phyloP scores from a whole-genome alignment of 2,797 vertebrate species.

The Anableps anableps region DNA sequence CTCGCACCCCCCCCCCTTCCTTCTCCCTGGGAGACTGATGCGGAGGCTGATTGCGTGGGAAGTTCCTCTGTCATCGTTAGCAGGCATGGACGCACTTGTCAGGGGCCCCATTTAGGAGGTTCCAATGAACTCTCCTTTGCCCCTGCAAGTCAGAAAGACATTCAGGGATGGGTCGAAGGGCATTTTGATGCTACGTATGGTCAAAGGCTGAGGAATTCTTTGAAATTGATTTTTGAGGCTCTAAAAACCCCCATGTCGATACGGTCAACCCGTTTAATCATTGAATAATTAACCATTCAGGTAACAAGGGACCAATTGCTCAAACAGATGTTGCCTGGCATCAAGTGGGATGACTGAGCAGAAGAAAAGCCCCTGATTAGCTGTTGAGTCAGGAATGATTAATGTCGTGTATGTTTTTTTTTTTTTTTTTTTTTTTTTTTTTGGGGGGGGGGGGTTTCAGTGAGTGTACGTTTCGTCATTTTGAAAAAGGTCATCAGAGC shows the following conservation, averaged over 20 bases:
- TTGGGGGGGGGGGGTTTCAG: too few relatives aligned
- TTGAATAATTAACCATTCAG: background rate
- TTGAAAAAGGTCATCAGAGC: too few relatives aligned
- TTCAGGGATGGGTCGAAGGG: conserved; percentile 31
- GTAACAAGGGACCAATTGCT: background rate
- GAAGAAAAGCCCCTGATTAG: background rate
- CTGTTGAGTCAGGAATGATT: background rate
- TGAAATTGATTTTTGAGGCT: background rate
- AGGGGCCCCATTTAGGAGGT: conserved; percentile 73
- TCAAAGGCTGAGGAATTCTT: conserved; percentile 6
- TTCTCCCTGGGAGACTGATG: conserved; percentile 73
- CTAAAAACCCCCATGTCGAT: background rate
- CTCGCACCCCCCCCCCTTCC: background rate
- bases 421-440: too few relatives aligned
- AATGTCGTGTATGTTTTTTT: background rate
- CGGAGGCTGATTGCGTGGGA: conserved; percentile 75
- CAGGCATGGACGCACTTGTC: conserved; percentile 73
- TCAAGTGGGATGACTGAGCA: background rate
- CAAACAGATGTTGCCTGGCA: conserved; percentile 12
- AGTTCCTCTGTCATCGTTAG: conserved; percentile 82
- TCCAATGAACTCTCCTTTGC: conserved; percentile 63
- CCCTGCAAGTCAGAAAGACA: conserved; percentile 43
- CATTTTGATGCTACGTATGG: conserved; percentile 24
- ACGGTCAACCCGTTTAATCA: conserved; percentile 5
- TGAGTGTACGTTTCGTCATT: background rate